These are phyloP conservation scores for Spisula subtruncata DNA, from an alignment of 2,888 invertebrate species.

Conservation along the genomic window DNA sequence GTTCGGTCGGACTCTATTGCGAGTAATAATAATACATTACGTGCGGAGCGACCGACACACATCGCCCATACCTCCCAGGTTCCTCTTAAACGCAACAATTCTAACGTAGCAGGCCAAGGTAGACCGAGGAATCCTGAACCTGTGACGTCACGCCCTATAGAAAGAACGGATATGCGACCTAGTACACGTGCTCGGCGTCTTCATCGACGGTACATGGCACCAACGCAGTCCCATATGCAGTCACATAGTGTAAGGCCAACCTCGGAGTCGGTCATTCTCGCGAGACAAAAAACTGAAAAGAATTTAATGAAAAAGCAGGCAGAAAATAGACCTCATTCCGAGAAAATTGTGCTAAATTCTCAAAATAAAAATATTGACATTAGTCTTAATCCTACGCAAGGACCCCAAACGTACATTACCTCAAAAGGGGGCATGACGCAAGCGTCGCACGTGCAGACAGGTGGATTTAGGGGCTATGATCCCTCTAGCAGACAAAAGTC, in stretches of 20 bases:
- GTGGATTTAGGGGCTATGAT: conserved; percentile 67
- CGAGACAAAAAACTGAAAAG: conserved; percentile 73
- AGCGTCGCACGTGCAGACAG: conserved; percentile 64
- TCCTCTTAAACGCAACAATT: conserved; percentile 53
- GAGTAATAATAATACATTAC: conserved; percentile 17
- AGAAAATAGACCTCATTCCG: conserved; percentile 70
- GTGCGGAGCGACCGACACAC: conserved; percentile 34
- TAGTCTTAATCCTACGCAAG: conserved; percentile 66
- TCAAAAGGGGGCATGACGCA: conserved; percentile 64
- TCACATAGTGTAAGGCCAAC: conserved; percentile 60
- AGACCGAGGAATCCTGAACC: conserved; percentile 70
- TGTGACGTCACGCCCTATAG: conserved; percentile 61
- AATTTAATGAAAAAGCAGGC: conserved; percentile 67
- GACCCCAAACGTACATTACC: conserved; percentile 64
- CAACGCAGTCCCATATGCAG: conserved; percentile 51
- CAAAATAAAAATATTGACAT: conserved; percentile 63
- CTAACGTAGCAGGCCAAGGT: conserved; percentile 39
- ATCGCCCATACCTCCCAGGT: conserved; percentile 23
- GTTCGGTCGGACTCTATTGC: conserved; percentile 41
- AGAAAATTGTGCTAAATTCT: conserved; percentile 66
- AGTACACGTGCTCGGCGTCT: conserved; percentile 62
- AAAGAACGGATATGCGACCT: conserved; percentile 56
- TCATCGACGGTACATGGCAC: conserved; percentile 67
- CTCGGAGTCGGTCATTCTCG: conserved; percentile 71
- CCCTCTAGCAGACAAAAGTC: conserved; percentile 59